Percentiles rank a stretch among this genome's conserved stretches.
Evolutionary conservation across 2,888 invertebrate genomes (phyloP).

Genomic region (Epirrita christyi): DNA sequence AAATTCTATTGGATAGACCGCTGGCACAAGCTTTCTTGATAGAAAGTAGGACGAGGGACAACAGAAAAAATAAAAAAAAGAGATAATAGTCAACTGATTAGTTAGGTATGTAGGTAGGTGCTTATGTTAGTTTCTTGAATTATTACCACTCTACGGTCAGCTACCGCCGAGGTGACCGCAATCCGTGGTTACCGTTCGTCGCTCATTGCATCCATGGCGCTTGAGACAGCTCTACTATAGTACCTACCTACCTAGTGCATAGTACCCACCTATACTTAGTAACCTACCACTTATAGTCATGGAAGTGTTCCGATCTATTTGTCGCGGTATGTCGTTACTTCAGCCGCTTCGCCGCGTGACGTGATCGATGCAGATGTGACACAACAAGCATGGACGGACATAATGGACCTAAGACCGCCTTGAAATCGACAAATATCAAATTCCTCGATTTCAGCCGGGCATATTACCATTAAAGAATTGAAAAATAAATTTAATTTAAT

Average conservation of each 20-base stretch:
- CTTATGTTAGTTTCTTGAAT: background rate
- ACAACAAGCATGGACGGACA: background rate
- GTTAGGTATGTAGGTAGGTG: too few relatives aligned
- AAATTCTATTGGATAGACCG: too few relatives aligned
- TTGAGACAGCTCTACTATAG: too few relatives aligned
- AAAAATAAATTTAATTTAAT: too few relatives aligned
- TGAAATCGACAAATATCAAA: background rate
- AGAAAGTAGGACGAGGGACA: too few relatives aligned
- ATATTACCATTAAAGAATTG: too few relatives aligned
- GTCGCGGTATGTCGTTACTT: background rate
- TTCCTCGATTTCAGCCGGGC: too few relatives aligned
- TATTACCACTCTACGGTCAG: background rate
- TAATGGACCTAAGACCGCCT: background rate
- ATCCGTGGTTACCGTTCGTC: background rate
- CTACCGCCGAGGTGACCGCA: background rate
- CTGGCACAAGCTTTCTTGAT: too few relatives aligned
- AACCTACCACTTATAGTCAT: background rate
- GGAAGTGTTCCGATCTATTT: conserved; percentile 12
- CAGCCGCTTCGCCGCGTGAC: background rate
- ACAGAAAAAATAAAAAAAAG: too few relatives aligned
- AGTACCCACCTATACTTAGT: too few relatives aligned
- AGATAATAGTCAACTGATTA: too few relatives aligned
- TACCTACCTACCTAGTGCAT: too few relatives aligned
- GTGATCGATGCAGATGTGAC: background rate
- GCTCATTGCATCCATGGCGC: background rate